Evolutionary conservation across 2,113 vertebrate genomes (phyloP), one percentile per base, ranked within the genome.

Genomic region (Gavia stellata): DNA sequence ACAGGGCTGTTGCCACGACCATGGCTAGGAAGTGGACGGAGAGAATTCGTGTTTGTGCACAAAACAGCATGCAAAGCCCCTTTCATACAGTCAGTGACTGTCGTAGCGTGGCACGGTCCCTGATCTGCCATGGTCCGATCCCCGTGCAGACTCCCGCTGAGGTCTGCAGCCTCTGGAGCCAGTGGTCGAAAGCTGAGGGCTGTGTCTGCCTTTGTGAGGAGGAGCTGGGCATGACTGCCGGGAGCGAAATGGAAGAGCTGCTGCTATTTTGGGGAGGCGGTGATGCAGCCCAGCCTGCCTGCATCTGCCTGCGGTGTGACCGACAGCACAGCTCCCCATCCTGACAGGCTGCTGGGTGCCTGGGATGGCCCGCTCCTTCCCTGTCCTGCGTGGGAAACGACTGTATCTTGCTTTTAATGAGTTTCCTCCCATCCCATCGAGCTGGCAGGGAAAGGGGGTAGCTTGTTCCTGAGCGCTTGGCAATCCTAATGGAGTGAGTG

Each of bases 101-200:
- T 29, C 2, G 4, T 10, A 72, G 80, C 0, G 0, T 91, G 83
- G 67, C 71, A 94, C 4, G 0, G 40, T n/a, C 61, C 38, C 33
- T 17, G 52, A 56, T 58, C 42, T n/a, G 20, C 56, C 9, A 1
- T 21, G 73, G 4, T 47, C 50, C 3, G 4, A 8, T 52, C 18
- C 15, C 26, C 38, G 29, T 36, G 42, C 62, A 73, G 73, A 65
- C 8, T 85, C 49, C 33, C 33, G 88, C 55, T 70, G 44, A 49
- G 68, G 29, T 17, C 52, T 71, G 87, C 68, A 66, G 0, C 4
- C 23, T 28, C 58, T 49, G 65, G 33, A 68, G 73, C 17, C 40
- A n/a, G 65, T 1, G 5, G 31, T 34, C 3, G 3, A 40, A 34
- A 67, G 79, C 29, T 29, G 9, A 33, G 55, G 42, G n/a, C 67